A percentile compares a stretch with the other conserved stretches of the same genome.
Evolutionary conservation across 2,113 vertebrate species (phyloP).

Genomic region (Anhinga anhinga): DNA sequence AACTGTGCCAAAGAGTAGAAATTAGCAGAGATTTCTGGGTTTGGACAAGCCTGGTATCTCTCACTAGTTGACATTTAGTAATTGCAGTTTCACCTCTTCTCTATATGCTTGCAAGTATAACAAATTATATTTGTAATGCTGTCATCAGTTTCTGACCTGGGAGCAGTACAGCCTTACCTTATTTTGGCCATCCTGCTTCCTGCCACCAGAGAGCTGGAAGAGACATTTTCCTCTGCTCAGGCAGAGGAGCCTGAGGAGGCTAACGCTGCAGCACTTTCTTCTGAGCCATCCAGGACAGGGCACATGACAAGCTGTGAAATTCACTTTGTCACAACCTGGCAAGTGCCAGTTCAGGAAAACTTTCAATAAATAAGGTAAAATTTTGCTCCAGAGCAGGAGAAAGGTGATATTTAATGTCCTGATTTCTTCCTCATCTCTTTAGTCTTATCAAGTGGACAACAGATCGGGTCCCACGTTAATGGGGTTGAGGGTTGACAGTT

Average conservation of each 20-base stretch:
- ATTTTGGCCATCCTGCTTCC: not conserved
- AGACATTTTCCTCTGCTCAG: accelerated
- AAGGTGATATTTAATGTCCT: not conserved
- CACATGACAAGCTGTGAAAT: not conserved
- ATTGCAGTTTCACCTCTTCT: not conserved
- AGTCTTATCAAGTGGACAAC: not conserved
- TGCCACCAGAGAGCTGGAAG: not conserved
- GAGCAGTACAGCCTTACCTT: not conserved
- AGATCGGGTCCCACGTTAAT: not conserved
- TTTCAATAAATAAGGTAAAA: too few species aligned
- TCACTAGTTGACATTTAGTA: not conserved
- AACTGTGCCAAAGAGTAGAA: too few species aligned
- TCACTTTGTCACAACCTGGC: not conserved
- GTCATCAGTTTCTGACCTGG: not conserved
- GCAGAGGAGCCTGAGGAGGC: not conserved
- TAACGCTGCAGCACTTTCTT: not conserved
- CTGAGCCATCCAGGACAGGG: not conserved
- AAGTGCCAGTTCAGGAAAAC: not conserved
- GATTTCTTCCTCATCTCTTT: not conserved
- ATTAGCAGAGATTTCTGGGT: not conserved
- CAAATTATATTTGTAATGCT: too few species aligned
- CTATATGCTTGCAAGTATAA: not conserved
- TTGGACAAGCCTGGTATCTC: not conserved
- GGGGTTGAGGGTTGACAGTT: too few species aligned
- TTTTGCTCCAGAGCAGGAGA: not conserved